These are phyloP conservation scores for Manis javanica DNA, from an alignment of 2,797 vertebrate species.

Conservation along the genomic window DNA sequence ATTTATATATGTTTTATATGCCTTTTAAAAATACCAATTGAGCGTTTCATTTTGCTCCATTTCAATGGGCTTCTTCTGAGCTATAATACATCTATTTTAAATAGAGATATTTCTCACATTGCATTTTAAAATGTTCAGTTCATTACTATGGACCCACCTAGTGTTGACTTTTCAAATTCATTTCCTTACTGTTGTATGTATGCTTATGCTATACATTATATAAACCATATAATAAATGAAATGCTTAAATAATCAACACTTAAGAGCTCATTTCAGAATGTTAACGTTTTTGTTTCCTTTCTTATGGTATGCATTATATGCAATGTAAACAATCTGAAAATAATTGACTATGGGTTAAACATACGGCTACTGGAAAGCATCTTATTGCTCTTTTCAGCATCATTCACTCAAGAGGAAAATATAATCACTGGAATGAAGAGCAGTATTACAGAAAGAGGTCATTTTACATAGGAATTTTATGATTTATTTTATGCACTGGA, in stretches of 20 bases:
- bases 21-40: not conserved
- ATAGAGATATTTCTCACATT: constrained; percentile 61
- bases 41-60: constrained; percentile 4
- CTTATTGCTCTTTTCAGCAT: constrained; percentile 58
- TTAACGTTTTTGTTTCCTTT: constrained; percentile 40
- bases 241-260: constrained; percentile 51
- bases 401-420: constrained; percentile 59
- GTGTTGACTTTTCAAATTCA: constrained; percentile 84
- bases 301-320: not conserved
- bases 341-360: constrained; percentile 1
- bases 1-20: not conserved
- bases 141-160: constrained; percentile 86
- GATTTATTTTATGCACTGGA: constrained; percentile 43
- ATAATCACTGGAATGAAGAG: not conserved
- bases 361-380: constrained; percentile 53
- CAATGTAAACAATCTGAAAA: constrained; percentile 53
- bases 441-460: constrained; percentile 25
- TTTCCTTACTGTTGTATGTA: constrained; percentile 62
- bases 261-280: constrained; percentile 41
- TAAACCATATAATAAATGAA: constrained; percentile 5
- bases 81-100: constrained; percentile 73
- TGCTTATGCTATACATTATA: constrained; percentile 41
- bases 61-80: constrained; percentile 46
- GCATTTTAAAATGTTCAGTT: constrained; percentile 74
- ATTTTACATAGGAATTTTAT: constrained; percentile 41